Conservation (phyloP, 2,888 invertebrate genomes). For the Artemia sinica region DNA sequence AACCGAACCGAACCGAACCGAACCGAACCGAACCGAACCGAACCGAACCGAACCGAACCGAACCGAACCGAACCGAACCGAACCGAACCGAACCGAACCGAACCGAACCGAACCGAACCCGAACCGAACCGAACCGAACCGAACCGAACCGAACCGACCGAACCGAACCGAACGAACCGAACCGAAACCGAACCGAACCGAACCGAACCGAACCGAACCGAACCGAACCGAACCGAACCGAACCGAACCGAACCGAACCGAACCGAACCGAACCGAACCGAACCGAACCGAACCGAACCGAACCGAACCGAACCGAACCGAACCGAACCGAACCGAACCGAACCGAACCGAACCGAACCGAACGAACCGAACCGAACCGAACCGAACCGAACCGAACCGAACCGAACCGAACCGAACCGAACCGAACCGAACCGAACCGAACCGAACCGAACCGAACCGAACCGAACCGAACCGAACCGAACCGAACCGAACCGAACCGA, state of each 20-base stretch:
- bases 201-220: constrained; percentile 23
- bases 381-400: constrained; percentile 23
- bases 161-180: no score
- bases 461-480: constrained; percentile 22
- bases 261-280: constrained; percentile 16
- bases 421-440: constrained; percentile 23
- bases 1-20: no score
- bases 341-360: constrained; percentile 16
- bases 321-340: constrained; percentile 22
- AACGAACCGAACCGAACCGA: constrained; percentile 23
- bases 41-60: no score
- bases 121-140: constrained; percentile 23
- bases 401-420: constrained; percentile 21
- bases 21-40: no score
- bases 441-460: constrained; percentile 23
- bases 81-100: constrained; percentile 22
- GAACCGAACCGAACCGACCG: constrained; percentile 22
- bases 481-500: constrained; percentile 23
- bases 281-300: constrained; percentile 23
- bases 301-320: constrained; percentile 22
- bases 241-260: constrained; percentile 23
- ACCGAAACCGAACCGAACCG: no score
- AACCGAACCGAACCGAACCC: constrained; percentile 23
- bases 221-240: constrained; percentile 23
- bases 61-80: no score